These are phyloP conservation scores for Laticauda laticaudata DNA, from an alignment of 2,113 vertebrate species.

Conservation along the genomic window DNA sequence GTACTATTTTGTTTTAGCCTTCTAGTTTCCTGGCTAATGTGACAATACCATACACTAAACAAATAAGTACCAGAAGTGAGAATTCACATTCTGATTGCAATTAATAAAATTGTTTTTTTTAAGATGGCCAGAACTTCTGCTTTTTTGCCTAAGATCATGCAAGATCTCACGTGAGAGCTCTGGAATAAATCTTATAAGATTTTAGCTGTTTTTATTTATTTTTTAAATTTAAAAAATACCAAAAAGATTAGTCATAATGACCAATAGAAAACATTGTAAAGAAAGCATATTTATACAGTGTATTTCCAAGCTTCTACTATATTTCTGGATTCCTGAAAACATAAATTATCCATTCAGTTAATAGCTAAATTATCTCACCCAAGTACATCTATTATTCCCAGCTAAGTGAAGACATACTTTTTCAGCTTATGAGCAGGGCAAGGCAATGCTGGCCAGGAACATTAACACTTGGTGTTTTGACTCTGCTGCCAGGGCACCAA, in stretches of 20 bases:
- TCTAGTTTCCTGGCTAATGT: neutral
- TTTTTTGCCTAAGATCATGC: neutral
- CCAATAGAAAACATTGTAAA: neutral
- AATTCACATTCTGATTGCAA: neutral
- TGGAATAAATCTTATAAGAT: neutral
- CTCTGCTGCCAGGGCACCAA: neutral
- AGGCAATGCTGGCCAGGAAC: neutral
- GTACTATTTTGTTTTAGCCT: neutral
- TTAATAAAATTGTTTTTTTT: neutral
- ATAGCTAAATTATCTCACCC: neutral
- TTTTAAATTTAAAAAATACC: neutral
- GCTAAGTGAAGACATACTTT: neutral
- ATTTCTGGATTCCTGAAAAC: neutral
- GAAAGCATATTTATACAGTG: neutral
- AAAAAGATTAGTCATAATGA: neutral
- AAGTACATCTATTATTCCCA: neutral
- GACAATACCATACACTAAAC: neutral
- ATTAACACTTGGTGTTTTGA: neutral
- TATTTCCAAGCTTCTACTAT: neutral
- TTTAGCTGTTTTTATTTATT: neutral
- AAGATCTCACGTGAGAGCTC: neutral
- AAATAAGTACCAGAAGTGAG: neutral
- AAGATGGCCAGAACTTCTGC: neutral
- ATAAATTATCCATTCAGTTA: neutral
- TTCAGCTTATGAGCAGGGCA: neutral